Conservation (phyloP, 2,797 vertebrate genomes). For the Schizopygopsis malacanthus region DNA sequence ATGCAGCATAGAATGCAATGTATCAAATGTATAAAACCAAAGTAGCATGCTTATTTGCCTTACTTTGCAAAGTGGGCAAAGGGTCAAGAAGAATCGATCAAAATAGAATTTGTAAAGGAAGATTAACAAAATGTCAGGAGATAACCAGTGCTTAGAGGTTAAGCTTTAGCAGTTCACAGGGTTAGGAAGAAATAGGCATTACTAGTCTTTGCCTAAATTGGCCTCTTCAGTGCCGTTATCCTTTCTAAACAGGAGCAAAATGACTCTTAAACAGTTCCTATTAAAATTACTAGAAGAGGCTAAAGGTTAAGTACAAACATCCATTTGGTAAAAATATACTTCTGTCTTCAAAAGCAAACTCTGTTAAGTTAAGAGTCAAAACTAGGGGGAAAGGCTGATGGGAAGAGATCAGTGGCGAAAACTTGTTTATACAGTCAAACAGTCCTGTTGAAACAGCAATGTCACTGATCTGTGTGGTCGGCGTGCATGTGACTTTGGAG, state of each 20-base stretch:
- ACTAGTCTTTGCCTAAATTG: constrained; percentile 49
- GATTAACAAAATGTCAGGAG: constrained; percentile 70
- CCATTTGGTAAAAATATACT: background rate
- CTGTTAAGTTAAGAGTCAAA: background rate
- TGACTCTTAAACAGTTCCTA: background rate
- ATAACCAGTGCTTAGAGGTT: constrained; percentile 68
- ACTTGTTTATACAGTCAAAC: constrained; percentile 55
- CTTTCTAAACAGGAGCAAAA: constrained; percentile 10
- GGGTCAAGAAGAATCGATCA: constrained; percentile 44
- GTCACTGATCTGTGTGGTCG: constrained; percentile 45
- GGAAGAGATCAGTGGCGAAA: constrained; percentile 65
- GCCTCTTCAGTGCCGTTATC: constrained; percentile 34
- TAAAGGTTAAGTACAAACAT: constrained; percentile 16
- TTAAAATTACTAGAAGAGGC: background rate
- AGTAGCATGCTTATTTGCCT: constrained; percentile 6
- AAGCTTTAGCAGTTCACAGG: constrained; percentile 57
- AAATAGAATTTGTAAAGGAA: constrained; percentile 59
- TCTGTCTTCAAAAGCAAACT: constrained; percentile 36
- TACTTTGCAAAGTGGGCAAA: constrained; percentile 17
- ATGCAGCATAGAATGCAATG: constrained; percentile 2
- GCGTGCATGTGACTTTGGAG: constrained; percentile 62
- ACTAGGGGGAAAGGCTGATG: background rate
- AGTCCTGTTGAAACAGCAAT: constrained; percentile 52
- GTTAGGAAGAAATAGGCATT: constrained; percentile 42
- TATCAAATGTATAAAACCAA: constrained; percentile 20